Conservation (phyloP, 2,888 invertebrate genomes). For the Parnassius mnemosyne region DNA sequence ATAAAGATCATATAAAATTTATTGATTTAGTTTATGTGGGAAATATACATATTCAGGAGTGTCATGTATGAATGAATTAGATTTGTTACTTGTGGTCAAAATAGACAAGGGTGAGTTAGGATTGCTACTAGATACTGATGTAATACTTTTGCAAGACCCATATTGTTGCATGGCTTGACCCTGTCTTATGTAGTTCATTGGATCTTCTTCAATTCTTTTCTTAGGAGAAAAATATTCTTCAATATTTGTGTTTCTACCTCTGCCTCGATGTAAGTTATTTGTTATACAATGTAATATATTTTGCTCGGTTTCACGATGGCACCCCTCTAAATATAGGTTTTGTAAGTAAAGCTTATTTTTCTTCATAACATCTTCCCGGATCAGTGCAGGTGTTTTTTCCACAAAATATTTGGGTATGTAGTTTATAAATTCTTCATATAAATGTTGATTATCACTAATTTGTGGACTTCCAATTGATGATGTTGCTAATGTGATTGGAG, state of each 20-base stretch:
- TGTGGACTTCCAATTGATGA: conserved; percentile 30
- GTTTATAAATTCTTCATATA: conserved; percentile 54
- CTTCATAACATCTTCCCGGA: conserved; percentile 44
- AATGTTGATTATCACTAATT: conserved; percentile 35
- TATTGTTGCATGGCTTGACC: conserved; percentile 30
- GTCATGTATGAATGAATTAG: conserved; percentile 35
- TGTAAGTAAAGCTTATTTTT: conserved; percentile 41
- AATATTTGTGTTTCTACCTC: not conserved
- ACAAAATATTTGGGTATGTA: conserved; percentile 47
- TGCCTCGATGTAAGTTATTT: conserved; percentile 8
- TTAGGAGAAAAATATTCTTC: conserved; percentile 14
- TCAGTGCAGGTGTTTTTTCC: conserved; percentile 39
- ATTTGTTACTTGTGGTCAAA: conserved; percentile 6
- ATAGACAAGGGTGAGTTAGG: conserved; percentile 14
- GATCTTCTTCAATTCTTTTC: conserved; percentile 42
- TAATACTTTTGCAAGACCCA: conserved; percentile 2
- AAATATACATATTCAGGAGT: conserved; percentile 64
- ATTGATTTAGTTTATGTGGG: conserved; percentile 60
- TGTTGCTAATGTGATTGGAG: conserved; percentile 21
- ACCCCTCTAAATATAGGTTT: conserved; percentile 41
- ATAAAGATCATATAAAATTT: conserved; percentile 13
- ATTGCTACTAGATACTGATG: conserved; percentile 2
- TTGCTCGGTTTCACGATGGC: conserved; percentile 36
- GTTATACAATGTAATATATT: conserved; percentile 35
- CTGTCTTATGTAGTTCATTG: conserved; percentile 45